Evolutionary conservation across 2,113 vertebrate genomes (phyloP), one percentile per base, ranked within the genome.

Genomic region (Panthera tigris): DNA sequence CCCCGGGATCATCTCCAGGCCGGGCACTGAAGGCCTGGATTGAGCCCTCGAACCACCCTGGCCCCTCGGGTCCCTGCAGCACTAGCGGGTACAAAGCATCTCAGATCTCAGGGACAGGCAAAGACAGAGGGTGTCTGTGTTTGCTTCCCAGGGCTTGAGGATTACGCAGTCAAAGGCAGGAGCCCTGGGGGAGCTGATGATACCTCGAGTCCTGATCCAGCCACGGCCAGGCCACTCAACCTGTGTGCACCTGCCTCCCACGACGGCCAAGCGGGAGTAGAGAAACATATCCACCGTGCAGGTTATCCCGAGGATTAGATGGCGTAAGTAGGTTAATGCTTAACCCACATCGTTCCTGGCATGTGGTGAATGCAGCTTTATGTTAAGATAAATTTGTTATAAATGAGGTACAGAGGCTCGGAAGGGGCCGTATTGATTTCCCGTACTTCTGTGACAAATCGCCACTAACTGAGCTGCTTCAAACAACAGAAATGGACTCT

Each of bases 221-320:
- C n/a, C 68, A 3, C 0, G 0, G 5, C 65, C 45, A 4, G 55
- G 52, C 7, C 90, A 2, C 25, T 61, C 79, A 3, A 0, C 36
- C 50, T 8, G 2, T 5, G 33, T 48, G 33, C 25, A 2, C 21
- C 14, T 3, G 19, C 33, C 48, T 52, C 45, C 39, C n/a, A 10
- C 6, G 0, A 12, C 6, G 1, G 86, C 79, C 29, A n/a, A 55
- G 55, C 5, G 9, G 7, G 45, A 69, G 31, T 2, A 4, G 3
- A 45, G 27, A 1, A 10, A 78, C 0, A 0, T 0, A 0, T 18
- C 66, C 11, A 2, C 61, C 5, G 0, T 0, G 2, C 11, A 5
- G 78, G 39, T 16, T 36, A 31, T 9, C 21, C 79, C 15, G 4
- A 21, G 31, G 78, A 79, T 48, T 45, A 39, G 55, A 16, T 1